Evolutionary conservation across 1,140 invertebrate genomes (phyloP).

Genomic region (Homarus americanus): DNA sequence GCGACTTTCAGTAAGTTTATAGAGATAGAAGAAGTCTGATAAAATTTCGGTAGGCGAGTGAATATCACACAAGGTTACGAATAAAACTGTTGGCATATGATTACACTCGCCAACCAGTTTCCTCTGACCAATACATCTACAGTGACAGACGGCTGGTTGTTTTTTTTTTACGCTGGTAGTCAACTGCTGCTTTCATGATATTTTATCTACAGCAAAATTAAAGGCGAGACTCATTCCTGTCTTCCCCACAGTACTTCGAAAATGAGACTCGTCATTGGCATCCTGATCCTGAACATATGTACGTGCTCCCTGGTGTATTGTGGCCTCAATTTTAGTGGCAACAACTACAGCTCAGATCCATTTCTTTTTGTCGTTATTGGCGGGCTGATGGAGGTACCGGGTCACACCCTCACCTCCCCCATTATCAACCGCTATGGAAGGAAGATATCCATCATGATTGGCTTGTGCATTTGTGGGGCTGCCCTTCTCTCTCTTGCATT

Average conservation of each 20-base stretch:
- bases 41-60: no score
- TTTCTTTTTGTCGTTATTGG: slow-evolving; percentile 62
- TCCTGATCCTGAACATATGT: slow-evolving; percentile 58
- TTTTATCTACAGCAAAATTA: no score
- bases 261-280: slow-evolving; percentile 23
- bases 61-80: no score
- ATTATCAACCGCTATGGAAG: slow-evolving; percentile 56
- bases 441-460: slow-evolving; percentile 13
- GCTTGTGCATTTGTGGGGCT: slow-evolving; percentile 45
- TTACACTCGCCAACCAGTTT: no score
- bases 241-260: slow-evolving; percentile 42
- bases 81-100: no score
- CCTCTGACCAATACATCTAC: no score
- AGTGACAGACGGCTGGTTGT: no score
- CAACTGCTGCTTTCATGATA: no score
- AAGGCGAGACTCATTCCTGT: no score
- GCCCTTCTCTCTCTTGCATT: slow-evolving; percentile 49
- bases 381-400: slow-evolving; percentile 66
- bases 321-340: slow-evolving; percentile 59
- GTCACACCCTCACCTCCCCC: slow-evolving; percentile 56
- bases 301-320: slow-evolving; percentile 61
- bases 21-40: no score
- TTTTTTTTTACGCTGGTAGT: no score
- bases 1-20: no score
- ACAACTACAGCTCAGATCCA: slow-evolving; percentile 52